Evolutionary conservation across 23 tunicate genomes (phyloP).

Genomic region (Oikopleura dioica): DNA sequence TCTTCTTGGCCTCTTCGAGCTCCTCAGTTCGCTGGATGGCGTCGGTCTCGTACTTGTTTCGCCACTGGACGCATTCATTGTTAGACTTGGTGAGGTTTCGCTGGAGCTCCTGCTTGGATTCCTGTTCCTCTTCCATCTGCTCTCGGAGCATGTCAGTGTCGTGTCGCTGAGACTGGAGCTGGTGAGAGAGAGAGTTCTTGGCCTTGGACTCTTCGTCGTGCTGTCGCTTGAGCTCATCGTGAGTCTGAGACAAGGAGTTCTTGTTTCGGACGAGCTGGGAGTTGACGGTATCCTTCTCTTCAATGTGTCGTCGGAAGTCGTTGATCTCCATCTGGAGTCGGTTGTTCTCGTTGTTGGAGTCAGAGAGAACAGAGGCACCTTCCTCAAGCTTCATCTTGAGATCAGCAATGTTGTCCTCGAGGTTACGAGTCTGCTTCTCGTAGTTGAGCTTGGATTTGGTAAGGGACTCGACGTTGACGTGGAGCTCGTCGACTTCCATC

Average conservation of each 20-base stretch:
- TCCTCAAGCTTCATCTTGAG: no score
- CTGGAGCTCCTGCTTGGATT: conserved; percentile 50
- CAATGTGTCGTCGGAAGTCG: conserved; percentile 37
- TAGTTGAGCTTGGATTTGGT: no score
- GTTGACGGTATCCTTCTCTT: conserved; percentile 78
- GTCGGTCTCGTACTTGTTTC: conserved; percentile 66
- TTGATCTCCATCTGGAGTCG: conserved; percentile 84
- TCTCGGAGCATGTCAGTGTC: conserved; percentile 55
- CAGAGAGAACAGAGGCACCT: no score
- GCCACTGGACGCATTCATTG: conserved; percentile 58
- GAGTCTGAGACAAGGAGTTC: conserved; percentile 66
- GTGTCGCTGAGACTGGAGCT: conserved; percentile 29
- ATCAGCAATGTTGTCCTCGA: no score
- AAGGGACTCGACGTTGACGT: no score
- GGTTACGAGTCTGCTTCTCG: no score
- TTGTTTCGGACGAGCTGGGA: conserved; percentile 56
- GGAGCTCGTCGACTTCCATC: no score
- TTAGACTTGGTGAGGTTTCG: conserved; percentile 64
- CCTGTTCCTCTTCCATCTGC: conserved; percentile 86
- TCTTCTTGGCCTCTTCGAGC: no score
- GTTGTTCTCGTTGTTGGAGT: conserved; percentile 62
- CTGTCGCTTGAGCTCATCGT: conserved; percentile 58
- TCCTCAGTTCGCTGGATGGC: conserved; percentile 68
- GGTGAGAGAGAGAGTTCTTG: conserved; percentile 14
- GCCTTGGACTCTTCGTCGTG: conserved; percentile 72